Evolutionary conservation across 2,888 invertebrate species (phyloP), one percentile per base, ranked within the genome.

Genomic region (Stomorhina lunata): DNA sequence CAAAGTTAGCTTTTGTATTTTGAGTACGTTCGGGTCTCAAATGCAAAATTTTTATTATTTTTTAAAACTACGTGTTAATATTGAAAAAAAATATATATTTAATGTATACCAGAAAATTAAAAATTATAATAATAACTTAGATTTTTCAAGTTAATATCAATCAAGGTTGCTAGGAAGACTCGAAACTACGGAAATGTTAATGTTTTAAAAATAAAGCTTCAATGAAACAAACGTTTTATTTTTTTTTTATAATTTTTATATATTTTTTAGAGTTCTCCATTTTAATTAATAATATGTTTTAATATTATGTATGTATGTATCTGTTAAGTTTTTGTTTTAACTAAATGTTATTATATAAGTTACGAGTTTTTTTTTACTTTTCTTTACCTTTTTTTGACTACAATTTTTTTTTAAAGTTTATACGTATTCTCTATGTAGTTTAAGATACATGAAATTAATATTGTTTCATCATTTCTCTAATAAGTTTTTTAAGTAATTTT

Each of bases 191-290:
- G n/a, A n/a, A n/a, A n/a, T n/a, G n/a, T 40, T 40, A 40, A 40
- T 40, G 12, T 40, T 10, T 40, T 40, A 40, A 45, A 22, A 48
- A 22, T 9, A 20, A 22, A n/a, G n/a, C n/a, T n/a, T n/a, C n/a
- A n/a, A n/a, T n/a, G n/a, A n/a, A 48, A 48, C 48, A 48, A 48
- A 22, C 5, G 9, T 22, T 48, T 9, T 20, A 4, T 22, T 48
- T 48, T 3, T 48, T 48, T 22, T 22, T n/a, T n/a, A n/a, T 9
- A 45, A 45, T 45, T 45, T 12, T 17, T 22, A 48, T 48, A 53
- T 73, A 50, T 50, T 69, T 50, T 61, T 50, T 61, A 29, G 61
- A 59, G 50, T 59, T 59, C 29, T 61, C 22, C 20, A 50, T 37
- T 61, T 61, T 40, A 50, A 50, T 72, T 61, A 72, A n/a, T n/a